Base-by-base conservation (phyloP, 2,797 vertebrate genomes). In the Danio kyathit region DNA sequence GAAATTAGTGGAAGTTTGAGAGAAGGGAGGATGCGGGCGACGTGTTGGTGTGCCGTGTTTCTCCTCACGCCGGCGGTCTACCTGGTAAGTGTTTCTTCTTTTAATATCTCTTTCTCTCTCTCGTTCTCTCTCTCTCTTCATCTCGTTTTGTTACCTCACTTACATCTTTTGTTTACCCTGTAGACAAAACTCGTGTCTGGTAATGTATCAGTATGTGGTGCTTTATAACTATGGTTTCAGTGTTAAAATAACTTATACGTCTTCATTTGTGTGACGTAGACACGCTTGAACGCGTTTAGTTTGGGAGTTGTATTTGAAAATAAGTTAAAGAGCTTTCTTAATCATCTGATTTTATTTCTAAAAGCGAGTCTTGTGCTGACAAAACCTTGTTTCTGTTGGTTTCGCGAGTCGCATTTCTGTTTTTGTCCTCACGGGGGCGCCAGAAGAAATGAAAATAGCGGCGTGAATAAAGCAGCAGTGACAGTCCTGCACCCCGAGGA, bases 1-100 rank as follows among this genome's bases (percentile, higher is more conserved):
- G 95, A 93, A 90, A 92, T 88, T 92, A 88, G 93, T 88, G 95
- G 95, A 97, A 96, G 95, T 97, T 96, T 96, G 95, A 92, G 87
- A 95, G 91, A 94, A 85, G 90, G 93, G 95, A 98, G 95, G 94
- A 99, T 99, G 97, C 96, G 92, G 95, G 90, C 95, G 93, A 94
- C 94, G 89, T 93, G 95, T 87, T 97, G 96, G 94, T 95, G 95
- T 94, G 94, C 95, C 87, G 95, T 96, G 93, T 94, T 98, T 89
- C 93, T 98, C 90, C 93, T 98, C 89, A 95, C 96, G 86, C 93
- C 95, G 78, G 94, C 95, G 40, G 91, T 97, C 67, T 95, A 94
- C 92, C 94, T 97, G 97, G 97, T 99, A 93, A 98, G 97, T 96
- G 80, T 61, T 1, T 64, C 48, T 54, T 6, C 52, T 38, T n/a